Evolutionary conservation across 2,797 vertebrate species (phyloP).

Genomic region (Acipenser ruthenus): DNA sequence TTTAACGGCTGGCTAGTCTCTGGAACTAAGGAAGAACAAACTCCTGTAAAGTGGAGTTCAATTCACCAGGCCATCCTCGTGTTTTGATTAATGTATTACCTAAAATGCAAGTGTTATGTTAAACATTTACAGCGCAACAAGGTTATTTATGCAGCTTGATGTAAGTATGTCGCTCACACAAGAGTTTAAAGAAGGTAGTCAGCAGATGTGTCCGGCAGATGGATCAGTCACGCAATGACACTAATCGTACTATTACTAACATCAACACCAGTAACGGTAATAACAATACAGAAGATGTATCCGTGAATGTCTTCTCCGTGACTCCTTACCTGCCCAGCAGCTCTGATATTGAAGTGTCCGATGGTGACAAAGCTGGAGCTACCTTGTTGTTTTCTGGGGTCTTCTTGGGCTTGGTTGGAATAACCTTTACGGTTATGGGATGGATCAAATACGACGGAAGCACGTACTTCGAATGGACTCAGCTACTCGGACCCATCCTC

Average conservation of each 20-base stretch:
- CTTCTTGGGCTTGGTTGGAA: slow-evolving; percentile 64
- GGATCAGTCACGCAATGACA: neutral
- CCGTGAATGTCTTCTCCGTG: slow-evolving; percentile 50
- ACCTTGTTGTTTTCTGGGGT: slow-evolving; percentile 68
- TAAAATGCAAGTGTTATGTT: neutral
- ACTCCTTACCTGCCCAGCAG: slow-evolving; percentile 37
- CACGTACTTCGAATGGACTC: slow-evolving; percentile 60
- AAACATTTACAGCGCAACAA: slow-evolving; percentile 9
- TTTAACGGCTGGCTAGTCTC: slow-evolving; percentile 4
- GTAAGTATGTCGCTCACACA: neutral
- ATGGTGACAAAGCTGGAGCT: slow-evolving; percentile 59
- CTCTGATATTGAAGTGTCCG: slow-evolving; percentile 48
- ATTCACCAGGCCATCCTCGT: too few species aligned
- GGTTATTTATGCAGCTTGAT: neutral
- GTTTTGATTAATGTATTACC: slow-evolving; percentile 12
- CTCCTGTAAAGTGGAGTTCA: neutral
- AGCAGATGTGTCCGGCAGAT: neutral
- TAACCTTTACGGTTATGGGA: slow-evolving; percentile 65
- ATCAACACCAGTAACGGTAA: slow-evolving; percentile 2
- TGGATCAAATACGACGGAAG: slow-evolving; percentile 54
- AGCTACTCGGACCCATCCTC: slow-evolving; percentile 70
- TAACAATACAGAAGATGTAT: slow-evolving; percentile 40
- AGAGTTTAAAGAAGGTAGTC: too few species aligned
- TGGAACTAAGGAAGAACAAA: neutral
- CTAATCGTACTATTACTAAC: neutral